Evolutionary conservation across 2,888 invertebrate species (phyloP).

Genomic region (Melitaea athalia): DNA sequence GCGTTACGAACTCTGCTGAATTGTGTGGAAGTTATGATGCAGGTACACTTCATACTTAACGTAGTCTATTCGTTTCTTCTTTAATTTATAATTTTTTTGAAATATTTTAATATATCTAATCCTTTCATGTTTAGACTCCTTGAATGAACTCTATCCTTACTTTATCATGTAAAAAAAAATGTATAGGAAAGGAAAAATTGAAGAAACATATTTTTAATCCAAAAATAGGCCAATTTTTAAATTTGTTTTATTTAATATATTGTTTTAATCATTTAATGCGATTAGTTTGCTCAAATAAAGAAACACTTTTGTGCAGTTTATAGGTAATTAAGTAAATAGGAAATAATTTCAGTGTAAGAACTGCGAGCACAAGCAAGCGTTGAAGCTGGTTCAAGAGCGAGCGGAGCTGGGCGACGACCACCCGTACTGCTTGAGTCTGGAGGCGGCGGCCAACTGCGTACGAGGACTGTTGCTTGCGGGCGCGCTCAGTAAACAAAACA

Average conservation of each 20-base stretch:
- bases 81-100: too few relatives aligned
- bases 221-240: not conserved
- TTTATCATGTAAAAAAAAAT: too few relatives aligned
- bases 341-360: slow-evolving; percentile 45
- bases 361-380: slow-evolving; percentile 75
- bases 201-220: not conserved
- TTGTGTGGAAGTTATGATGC: slow-evolving; percentile 55
- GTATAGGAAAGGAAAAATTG: too few relatives aligned
- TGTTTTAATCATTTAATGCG: too few relatives aligned
- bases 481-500: slow-evolving; percentile 57
- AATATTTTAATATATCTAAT: too few relatives aligned
- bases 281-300: too few relatives aligned
- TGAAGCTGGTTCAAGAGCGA: slow-evolving; percentile 82
- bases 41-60: slow-evolving; percentile 47
- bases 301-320: too few relatives aligned
- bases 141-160: too few relatives aligned
- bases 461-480: slow-evolving; percentile 74
- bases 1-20: slow-evolving; percentile 82
- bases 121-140: too few relatives aligned
- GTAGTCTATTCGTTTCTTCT: too few relatives aligned
- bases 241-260: too few relatives aligned
- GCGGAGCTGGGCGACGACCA: slow-evolving; percentile 82
- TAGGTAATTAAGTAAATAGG: not conserved
- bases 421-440: slow-evolving; percentile 89
- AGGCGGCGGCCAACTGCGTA: slow-evolving; percentile 82